Base-by-base conservation (phyloP, 2,113 vertebrate species). In the Bubo scandiacus region DNA sequence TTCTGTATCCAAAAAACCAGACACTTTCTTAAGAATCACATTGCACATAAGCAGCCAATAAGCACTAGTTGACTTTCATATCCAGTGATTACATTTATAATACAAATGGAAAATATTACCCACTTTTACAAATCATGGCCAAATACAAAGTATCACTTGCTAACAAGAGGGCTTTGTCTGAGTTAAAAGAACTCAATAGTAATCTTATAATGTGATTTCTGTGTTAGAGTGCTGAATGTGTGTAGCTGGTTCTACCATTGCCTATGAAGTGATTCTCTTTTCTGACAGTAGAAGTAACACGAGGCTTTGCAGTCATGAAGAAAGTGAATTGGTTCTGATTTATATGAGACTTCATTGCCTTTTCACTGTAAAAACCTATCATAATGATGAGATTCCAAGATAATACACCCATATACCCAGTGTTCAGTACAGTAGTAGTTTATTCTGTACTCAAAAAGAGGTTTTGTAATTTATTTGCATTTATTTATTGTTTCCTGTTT, bases 151-250 rank as follows among this genome's bases (percentile, higher is more conserved):
- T 90, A 83, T 55, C 32, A 26, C 92, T 94, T 92, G 26, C 57
- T 83, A 93, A 94, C 62, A 95, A 86, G 75, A 88, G 80, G 21
- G 29, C 86, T 92, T 93, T 96, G 81, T 96, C 55, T 86, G 78
- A 86, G 67, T 90, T 93, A 74, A 94, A 94, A 90, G 32, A 93
- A 92, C 86, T 86, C 67, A 54, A 13, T 43, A 51, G 20, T 81
- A 92, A 90, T 90, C 71, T 71, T 90, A 47, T 78, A 90, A 93
- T 86, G 63, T 86, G 90, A 92, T 93, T 93, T 95, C 75, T 93
- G 57, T 86, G 74, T 73, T 91, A 63, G 79, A 59, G 7, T 84
- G 65, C 75, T 88, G 82, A 95, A 86, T 88, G 74, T 83, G 5
- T 88, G 82, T 95, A 86, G 18, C 59, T 95, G 62, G 10, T 94